Percentiles rank a stretch among this genome's conserved stretches.
phyloP scores from a whole-genome alignment of 2,888 invertebrate genomes.

The Himalopsyche kuldschensis region DNA sequence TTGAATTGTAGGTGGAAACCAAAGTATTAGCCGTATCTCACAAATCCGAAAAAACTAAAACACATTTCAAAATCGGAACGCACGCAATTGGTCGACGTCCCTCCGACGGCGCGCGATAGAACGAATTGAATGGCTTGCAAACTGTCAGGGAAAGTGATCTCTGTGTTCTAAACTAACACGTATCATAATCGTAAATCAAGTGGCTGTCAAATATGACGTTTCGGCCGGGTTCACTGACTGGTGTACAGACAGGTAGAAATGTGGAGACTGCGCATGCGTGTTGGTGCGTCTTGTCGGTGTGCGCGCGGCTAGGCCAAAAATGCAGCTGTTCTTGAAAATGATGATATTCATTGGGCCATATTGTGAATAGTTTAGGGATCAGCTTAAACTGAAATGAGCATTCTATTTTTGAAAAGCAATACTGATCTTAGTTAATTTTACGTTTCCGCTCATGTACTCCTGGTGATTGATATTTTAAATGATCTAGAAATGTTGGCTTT shows the following conservation, averaged over 20 bases:
- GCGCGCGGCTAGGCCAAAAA: conserved; percentile 1
- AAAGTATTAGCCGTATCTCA: background rate
- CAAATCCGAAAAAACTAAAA: conserved; percentile 7
- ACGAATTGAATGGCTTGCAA: background rate
- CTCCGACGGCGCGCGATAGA: background rate
- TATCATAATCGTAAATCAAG: conserved; percentile 37
- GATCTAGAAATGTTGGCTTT: background rate
- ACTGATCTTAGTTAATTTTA: background rate
- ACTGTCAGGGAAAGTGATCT: conserved; percentile 26
- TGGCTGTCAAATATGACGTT: conserved; percentile 30
- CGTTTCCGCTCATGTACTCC: background rate
- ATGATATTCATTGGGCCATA: background rate
- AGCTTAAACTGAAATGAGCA: background rate
- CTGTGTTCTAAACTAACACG: conserved; percentile 16
- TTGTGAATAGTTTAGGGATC: background rate
- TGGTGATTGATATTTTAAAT: background rate
- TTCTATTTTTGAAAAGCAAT: background rate
- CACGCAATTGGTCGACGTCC: background rate
- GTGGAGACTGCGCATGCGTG: background rate
- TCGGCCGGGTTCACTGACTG: conserved; percentile 1
- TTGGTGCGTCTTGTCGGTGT: conserved; percentile 3
- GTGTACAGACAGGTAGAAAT: conserved; percentile 12
- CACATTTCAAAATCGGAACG: background rate
- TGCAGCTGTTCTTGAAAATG: conserved; percentile 10
- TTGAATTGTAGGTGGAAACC: background rate